These are phyloP conservation scores for Lota lota DNA, from an alignment of 2,113 vertebrate species.

Conservation along the genomic window DNA sequence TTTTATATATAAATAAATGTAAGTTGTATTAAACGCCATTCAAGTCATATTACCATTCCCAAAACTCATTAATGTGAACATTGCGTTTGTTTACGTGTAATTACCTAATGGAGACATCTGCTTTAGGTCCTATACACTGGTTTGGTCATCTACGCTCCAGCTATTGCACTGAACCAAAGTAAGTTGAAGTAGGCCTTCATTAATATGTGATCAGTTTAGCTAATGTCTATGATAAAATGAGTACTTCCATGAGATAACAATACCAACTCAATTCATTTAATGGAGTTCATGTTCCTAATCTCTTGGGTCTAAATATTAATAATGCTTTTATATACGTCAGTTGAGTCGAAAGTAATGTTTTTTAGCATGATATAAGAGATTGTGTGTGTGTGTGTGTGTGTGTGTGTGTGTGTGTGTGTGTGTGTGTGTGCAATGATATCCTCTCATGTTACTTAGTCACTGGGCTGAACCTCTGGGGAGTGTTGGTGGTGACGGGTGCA, in stretches of 20 bases:
- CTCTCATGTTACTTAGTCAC: conserved; percentile 63
- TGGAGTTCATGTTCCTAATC: no score
- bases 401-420: conserved; percentile 1
- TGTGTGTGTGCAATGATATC: conserved; percentile 3
- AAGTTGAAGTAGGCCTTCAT: conserved; percentile 27
- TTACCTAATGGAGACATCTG: conserved; percentile 60
- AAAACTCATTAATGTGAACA: conserved; percentile 35
- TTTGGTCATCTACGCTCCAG: conserved; percentile 80
- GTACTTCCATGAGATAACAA: no score
- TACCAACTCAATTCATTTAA: no score
- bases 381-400: not conserved
- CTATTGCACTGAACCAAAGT: conserved; percentile 81
- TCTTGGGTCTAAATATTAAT: no score
- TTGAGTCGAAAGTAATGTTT: no score
- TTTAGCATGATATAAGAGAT: no score
- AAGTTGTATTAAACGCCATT: not conserved
- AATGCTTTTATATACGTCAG: no score
- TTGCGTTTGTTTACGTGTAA: conserved; percentile 37
- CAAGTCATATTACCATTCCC: not conserved
- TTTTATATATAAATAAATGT: not conserved
- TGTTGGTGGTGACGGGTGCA: conserved; percentile 73
- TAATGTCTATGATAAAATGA: no score
- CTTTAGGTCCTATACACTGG: conserved; percentile 76
- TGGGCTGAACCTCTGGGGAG: conserved; percentile 78
- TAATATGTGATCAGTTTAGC: not conserved